Evolutionary conservation across 2,888 invertebrate genomes (phyloP), one percentile per base, ranked within the genome.

Genomic region (Gymnosoma rotundatum): DNA sequence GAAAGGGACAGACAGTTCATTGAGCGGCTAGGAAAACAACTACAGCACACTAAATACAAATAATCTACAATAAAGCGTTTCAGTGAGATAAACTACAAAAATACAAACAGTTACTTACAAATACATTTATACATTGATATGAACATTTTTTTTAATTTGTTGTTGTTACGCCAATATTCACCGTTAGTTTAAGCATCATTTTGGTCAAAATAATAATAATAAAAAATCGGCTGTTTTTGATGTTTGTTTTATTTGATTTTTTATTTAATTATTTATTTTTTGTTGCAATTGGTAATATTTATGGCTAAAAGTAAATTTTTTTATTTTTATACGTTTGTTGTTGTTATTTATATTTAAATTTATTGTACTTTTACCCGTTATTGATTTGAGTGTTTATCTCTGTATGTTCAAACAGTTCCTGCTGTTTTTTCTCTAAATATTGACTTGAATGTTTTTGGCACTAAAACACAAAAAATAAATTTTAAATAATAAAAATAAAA

Each of bases 61-160:
- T 45, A 69, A 50, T 60, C 14, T 10, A 61, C 50, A 61, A 72
- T 36, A 58, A 32, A 32, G 20, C 18, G n/a, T 25, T 69, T 56
- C 21, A 38, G 61, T 36, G 38, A 45, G 45, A 60, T 9, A 38
- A 38, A 38, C n/a, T n/a, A n/a, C 52, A 60, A 20, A 8, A 48
- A n/a, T 6, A 63, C 10, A 21, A 36, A 63, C 16, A 61, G 50
- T 42, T 42, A 42, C 25, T 18, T n/a, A 58, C 52, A 7, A 36
- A 60, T 20, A 21, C 21, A 61, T 21, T 16, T 16, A 54, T 16
- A 67, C 60, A 78, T 86, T 78, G 86, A 88, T 88, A 89, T 87
- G 88, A 89, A 88, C 88, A 89, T 88, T 88, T 88, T 89, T 88
- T 88, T 88, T 88, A 88, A 89, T 61, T 78, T 78, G 56, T 78